Percentiles rank a stretch among this genome's conserved stretches.
phyloP scores from a whole-genome alignment of 2,888 invertebrate genomes.

The Dichetophora obliterata region DNA sequence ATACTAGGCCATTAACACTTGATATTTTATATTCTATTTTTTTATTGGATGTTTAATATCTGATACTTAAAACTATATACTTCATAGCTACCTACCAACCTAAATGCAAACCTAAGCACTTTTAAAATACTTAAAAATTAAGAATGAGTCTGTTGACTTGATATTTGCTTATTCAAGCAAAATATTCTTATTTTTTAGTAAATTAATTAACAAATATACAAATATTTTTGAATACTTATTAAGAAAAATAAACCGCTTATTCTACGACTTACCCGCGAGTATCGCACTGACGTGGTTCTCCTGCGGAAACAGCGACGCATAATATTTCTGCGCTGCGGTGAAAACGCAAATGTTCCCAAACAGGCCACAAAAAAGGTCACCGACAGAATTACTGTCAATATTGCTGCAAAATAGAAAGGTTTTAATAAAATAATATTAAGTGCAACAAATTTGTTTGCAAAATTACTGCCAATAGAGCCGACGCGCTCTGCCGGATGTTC shows the following conservation, averaged over 20 bases:
- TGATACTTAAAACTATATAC: too few relatives aligned
- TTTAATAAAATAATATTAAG: not conserved
- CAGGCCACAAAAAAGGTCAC: conserved; percentile 60
- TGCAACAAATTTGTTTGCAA: not conserved
- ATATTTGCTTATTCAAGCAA: too few relatives aligned
- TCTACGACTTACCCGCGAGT: conserved; percentile 60
- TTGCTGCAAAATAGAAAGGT: conserved; percentile 50
- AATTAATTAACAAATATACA: too few relatives aligned
- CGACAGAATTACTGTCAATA: conserved; percentile 60
- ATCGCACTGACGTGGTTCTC: conserved; percentile 61
- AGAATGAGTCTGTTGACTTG: too few relatives aligned
- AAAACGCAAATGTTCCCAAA: conserved; percentile 61
- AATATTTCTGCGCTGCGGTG: conserved; percentile 60
- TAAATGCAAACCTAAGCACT: too few relatives aligned
- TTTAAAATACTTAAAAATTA: too few relatives aligned
- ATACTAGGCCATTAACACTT: too few relatives aligned
- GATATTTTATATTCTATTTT: too few relatives aligned
- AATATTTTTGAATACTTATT: not conserved
- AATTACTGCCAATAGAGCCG: conserved; percentile 63
- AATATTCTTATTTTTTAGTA: not conserved
- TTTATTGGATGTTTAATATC: too few relatives aligned
- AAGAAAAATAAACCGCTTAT: not conserved
- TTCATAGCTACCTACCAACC: too few relatives aligned
- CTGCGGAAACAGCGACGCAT: conserved; percentile 60
- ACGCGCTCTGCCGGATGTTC: conserved; percentile 53